Percentiles rank a stretch among this genome's conserved stretches.
Evolutionary conservation across 2,113 vertebrate genomes (phyloP).

Genomic region (Salvelinus namaycush): DNA sequence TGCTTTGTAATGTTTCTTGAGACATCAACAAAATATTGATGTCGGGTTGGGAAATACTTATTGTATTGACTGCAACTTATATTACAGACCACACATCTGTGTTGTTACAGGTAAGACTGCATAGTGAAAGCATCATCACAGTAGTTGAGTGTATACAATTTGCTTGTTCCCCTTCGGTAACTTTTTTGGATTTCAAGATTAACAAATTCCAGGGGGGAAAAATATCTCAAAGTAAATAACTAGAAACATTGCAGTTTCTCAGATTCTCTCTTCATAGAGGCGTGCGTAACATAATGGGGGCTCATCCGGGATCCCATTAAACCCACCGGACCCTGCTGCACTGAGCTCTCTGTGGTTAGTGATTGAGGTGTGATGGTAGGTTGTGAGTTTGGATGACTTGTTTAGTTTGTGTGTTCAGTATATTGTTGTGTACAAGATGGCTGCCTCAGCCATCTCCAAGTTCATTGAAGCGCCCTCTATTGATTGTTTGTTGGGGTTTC

Average conservation of each 20-base stretch:
- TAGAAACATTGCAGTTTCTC: slow-evolving; percentile 20
- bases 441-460: too few relatives aligned
- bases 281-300: too few relatives aligned
- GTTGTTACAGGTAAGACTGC: slow-evolving; percentile 1
- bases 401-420: too few relatives aligned
- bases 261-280: too few relatives aligned
- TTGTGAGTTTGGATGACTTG: too few relatives aligned
- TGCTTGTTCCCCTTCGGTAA: background rate
- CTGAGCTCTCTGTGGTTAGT: too few relatives aligned
- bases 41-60: slow-evolving; percentile 11
- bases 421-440: too few relatives aligned
- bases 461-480: too few relatives aligned
- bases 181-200: background rate
- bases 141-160: background rate
- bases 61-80: slow-evolving; percentile 26
- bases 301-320: too few relatives aligned
- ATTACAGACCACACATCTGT: slow-evolving; percentile 12
- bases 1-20: background rate
- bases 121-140: slow-evolving; percentile 13
- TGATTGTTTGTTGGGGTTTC: too few relatives aligned
- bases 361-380: too few relatives aligned
- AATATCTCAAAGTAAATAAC: background rate
- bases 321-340: too few relatives aligned
- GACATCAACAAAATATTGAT: background rate
- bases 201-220: background rate